phyloP scores from a whole-genome alignment of 1,140 invertebrate genomes.

The Bombus affinis region DNA sequence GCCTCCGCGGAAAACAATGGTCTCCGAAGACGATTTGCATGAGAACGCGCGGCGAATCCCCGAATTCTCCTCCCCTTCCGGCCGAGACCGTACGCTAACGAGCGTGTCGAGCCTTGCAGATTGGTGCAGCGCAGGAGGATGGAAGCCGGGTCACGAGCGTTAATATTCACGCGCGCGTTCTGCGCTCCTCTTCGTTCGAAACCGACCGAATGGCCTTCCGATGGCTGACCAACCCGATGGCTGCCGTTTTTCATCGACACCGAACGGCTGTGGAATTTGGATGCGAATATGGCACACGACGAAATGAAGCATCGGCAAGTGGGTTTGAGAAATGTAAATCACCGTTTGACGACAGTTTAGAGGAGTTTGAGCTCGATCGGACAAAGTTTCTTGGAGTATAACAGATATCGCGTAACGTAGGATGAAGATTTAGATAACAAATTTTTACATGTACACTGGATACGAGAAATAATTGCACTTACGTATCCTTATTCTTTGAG shows the following conservation, averaged over 20 bases:
- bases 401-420: too few relatives aligned
- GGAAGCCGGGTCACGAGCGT: slow-evolving; percentile 44
- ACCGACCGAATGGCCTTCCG: slow-evolving; percentile 40
- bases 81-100: slow-evolving; percentile 53
- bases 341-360: too few relatives aligned
- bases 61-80: slow-evolving; percentile 29
- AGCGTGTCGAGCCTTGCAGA: slow-evolving; percentile 68
- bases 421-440: too few relatives aligned
- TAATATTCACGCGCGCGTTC: slow-evolving; percentile 50
- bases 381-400: too few relatives aligned
- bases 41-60: slow-evolving; percentile 60
- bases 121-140: slow-evolving; percentile 61
- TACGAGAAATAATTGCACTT: too few relatives aligned
- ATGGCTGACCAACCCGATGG: background rate
- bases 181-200: background rate
- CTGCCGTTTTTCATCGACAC: background rate
- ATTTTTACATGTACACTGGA: too few relatives aligned
- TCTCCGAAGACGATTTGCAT: slow-evolving; percentile 67
- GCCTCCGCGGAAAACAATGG: slow-evolving; percentile 67
- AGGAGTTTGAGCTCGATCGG: too few relatives aligned
- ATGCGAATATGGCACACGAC: background rate
- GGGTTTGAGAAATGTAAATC: background rate
- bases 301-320: background rate
- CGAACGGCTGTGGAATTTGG: background rate
- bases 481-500: too few relatives aligned